Base-by-base conservation (phyloP, 1,140 invertebrate species). In the Drosophila triauraria region DNA sequence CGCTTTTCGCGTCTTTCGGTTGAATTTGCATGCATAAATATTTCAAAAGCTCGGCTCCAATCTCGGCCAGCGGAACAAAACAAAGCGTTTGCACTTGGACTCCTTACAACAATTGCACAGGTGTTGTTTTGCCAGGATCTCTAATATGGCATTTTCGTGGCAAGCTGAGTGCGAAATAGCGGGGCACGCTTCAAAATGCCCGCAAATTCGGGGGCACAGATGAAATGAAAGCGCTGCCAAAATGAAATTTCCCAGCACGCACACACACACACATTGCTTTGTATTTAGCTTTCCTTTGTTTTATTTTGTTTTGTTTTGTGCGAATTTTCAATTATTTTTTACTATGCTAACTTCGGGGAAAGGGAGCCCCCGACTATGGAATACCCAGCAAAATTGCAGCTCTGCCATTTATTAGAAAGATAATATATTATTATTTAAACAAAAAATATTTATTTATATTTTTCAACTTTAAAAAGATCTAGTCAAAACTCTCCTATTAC, bases 11-110 rank as follows among this genome's bases (percentile, higher is more conserved):
- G 53, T 35, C 68, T 79, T 71, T 57, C 57, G 61, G 58, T 47
- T 76, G 67, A 72, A 85, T 84, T 84, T 85, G 82, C 81, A 84
- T 84, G 81, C 81, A 81, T 81, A 84, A 84, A 84, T 84, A 85
- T 84, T 84, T 81, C 60, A 81, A 61, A 81, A 85, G 62, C 58
- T 47, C 53, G 69, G 69, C 67, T 72, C 67, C 69, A 72, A 72
- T 72, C 69, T 72, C 67, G 53, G 54, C 53, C 67, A 72, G 32
- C 32, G 32, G 40, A n/a, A n/a, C 44, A 59, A 51, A 72, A 72
- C 69, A 72, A 72, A 72, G 42, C 65, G 53, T 59, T 71, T 71
- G 67, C 69, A 72, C 67, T 71, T 58, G 69, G 69, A 71, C 69
- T 72, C 68, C 69, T 71, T 70, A 70, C 48, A 72, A 71, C 69